These are phyloP conservation scores for Cerceris rybyensis DNA, from an alignment of 2,888 invertebrate genomes.

Conservation along the genomic window DNA sequence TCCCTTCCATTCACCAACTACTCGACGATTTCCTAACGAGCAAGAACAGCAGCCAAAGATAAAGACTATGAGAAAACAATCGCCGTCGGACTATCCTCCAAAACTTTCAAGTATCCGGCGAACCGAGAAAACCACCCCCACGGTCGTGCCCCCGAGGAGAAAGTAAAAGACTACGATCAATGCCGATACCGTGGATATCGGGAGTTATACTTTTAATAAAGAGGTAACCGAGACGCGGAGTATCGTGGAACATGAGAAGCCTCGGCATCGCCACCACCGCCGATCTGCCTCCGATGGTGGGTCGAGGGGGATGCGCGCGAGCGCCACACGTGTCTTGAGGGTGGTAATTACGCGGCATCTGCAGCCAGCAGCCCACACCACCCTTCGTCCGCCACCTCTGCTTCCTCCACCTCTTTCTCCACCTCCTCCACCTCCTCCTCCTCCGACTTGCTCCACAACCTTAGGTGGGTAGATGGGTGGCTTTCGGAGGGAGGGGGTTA, in stretches of 20 bases:
- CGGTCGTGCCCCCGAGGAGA: constrained; percentile 5
- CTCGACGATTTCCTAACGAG: not conserved
- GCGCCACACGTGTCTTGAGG: constrained; percentile 82
- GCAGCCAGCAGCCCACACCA: constrained; percentile 74
- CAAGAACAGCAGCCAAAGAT: not conserved
- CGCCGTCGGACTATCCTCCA: not conserved
- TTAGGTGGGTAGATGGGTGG: constrained; percentile 72
- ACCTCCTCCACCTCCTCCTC: constrained; percentile 58
- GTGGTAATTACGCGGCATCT: constrained; percentile 82
- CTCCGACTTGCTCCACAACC: constrained; percentile 77
- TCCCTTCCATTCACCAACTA: not conserved
- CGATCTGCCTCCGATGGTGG: constrained; percentile 45
- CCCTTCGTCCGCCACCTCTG: constrained; percentile 69
- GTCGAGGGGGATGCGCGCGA: constrained; percentile 71
- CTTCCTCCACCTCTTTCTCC: constrained; percentile 63
- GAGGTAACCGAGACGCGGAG: constrained; percentile 67
- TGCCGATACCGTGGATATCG: constrained; percentile 59
- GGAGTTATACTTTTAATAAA: constrained; percentile 80
- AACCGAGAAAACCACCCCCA: not conserved
- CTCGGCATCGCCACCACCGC: constrained; percentile 53
- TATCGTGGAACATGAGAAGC: constrained; percentile 46
- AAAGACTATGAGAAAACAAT: not conserved
- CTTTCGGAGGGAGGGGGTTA: constrained; percentile 58
- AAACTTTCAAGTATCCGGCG: not conserved
- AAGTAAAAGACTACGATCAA: constrained; percentile 46